Percentiles rank a stretch among this genome's conserved stretches.
These are phyloP conservation scores for Tylochromis polylepis DNA, from an alignment of 2,113 vertebrate genomes.

Conservation along the genomic window DNA sequence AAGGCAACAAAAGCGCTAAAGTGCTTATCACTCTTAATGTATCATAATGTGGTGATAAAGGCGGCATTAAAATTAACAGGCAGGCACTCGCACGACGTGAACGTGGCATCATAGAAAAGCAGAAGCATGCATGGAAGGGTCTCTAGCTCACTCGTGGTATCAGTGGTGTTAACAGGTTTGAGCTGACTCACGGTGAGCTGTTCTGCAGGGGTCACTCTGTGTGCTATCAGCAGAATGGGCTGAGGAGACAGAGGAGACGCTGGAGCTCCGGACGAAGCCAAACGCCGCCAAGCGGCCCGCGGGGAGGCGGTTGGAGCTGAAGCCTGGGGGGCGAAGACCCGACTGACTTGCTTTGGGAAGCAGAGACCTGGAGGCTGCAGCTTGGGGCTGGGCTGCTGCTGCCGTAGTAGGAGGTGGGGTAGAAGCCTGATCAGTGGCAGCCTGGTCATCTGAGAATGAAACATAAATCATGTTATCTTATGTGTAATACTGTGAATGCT, in stretches of 20 bases:
- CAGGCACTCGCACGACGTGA: background rate
- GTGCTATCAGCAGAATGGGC: conserved; percentile 82
- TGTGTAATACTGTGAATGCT: background rate
- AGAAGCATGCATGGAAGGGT: background rate
- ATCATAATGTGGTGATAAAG: background rate
- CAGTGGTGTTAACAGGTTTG: background rate
- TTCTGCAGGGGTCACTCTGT: conserved; percentile 80
- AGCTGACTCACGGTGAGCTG: conserved; percentile 81
- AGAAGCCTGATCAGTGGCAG: conserved; percentile 1
- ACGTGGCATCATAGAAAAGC: background rate
- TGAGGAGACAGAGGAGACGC: conserved; percentile 87
- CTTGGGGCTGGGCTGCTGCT: conserved; percentile 60
- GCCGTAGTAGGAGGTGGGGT: conserved; percentile 18
- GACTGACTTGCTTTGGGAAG: conserved; percentile 84
- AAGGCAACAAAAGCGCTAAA: background rate
- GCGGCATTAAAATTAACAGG: background rate
- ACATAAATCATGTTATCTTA: background rate
- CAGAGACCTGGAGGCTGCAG: conserved; percentile 76
- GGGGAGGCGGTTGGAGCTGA: conserved; percentile 83
- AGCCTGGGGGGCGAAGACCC: conserved; percentile 88
- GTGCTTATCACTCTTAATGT: background rate
- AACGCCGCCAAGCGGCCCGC: conserved; percentile 86
- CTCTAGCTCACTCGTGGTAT: background rate
- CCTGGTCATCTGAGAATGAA: conserved; percentile 47
- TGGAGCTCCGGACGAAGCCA: conserved; percentile 91